Base-by-base conservation (phyloP, 2,888 invertebrate species). In the Mimas tiliae region DNA sequence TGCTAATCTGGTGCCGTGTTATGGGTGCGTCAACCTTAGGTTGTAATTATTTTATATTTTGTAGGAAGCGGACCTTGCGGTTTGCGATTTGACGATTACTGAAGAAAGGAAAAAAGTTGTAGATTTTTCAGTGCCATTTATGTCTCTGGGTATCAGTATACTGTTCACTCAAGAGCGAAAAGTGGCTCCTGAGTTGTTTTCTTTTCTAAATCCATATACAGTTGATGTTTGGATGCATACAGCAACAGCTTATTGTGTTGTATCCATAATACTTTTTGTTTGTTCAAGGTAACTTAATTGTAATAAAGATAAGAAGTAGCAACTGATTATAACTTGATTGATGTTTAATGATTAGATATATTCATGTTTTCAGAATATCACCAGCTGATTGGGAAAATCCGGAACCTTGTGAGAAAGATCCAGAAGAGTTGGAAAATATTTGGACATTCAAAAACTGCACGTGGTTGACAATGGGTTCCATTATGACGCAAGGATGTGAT, bases 121-220 rank as follows among this genome's bases (percentile, higher is more conserved):
- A 0, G 98, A 98, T 86, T 99, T 99, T 84, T 98, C 98, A 0
- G 98, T 98, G 87, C 99, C 99, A 0, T 99, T 99, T 86, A 99
- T 99, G 98, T 97, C 97, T 73, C 90, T 99, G 65, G 98, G 97
- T 68, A 98, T 98, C 70, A 97, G 98, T 78, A 98, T 99, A 80
- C 87, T 98, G 65, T 98, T 95, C 89, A 96, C 96, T 68, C 96
- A 97, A 78, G 97, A 98, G 19, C 95, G 95, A 67, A 96, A 96
- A 79, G 95, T 96, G 53, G 94, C 96, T 3, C 97, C 98, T 21
- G 96, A 96, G 79, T 93, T 97, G 71, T 97, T 98, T 87, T 97
- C 98, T 0, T 99, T 99, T 86, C 94, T 98, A 70, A 95, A 96
- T 70, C 98, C 98, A 0, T 96, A 98, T 72, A 96, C 96, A 0